A percentile compares a stretch with the other conserved stretches of the same genome.
phyloP scores from a whole-genome alignment of 2,797 vertebrate genomes.

The Chelonia mydas region DNA sequence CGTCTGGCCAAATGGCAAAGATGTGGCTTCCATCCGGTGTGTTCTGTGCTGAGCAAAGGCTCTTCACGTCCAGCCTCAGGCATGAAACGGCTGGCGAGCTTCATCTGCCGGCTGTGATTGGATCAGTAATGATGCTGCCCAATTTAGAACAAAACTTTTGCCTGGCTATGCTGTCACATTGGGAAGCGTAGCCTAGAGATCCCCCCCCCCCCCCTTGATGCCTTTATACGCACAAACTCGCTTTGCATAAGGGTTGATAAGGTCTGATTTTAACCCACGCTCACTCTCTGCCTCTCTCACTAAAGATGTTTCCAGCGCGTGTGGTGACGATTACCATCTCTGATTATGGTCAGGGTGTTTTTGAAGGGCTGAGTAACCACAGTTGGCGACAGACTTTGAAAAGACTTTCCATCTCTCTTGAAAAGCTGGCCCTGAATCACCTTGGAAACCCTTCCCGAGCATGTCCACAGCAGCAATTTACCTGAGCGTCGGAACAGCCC shows the following conservation, averaged over 20 bases:
- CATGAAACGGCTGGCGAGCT: fast-evolving
- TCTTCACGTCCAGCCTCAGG: not conserved
- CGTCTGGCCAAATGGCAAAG: not conserved
- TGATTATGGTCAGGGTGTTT: not conserved
- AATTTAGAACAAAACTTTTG: not conserved
- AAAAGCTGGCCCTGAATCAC: not conserved
- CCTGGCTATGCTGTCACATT: not conserved
- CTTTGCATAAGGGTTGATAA: not conserved
- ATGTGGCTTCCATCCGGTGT: not conserved
- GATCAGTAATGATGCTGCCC: not conserved
- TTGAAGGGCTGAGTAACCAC: not conserved
- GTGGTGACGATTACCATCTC: not conserved
- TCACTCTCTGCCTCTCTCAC: not conserved
- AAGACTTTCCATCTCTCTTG: not conserved
- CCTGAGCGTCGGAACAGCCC: not conserved
- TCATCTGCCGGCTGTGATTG: not conserved
- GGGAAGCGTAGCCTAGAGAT: not conserved
- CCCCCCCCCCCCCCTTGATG: not conserved
- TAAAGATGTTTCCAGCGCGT: not conserved
- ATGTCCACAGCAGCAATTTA: not conserved
- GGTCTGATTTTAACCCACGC: not conserved
- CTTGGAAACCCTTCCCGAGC: not conserved
- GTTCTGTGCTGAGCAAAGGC: not conserved
- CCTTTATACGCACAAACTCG: not conserved
- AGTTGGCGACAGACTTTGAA: not conserved